phyloP scores from a whole-genome alignment of 2,888 invertebrate genomes.

The Parnassius glacialis region DNA sequence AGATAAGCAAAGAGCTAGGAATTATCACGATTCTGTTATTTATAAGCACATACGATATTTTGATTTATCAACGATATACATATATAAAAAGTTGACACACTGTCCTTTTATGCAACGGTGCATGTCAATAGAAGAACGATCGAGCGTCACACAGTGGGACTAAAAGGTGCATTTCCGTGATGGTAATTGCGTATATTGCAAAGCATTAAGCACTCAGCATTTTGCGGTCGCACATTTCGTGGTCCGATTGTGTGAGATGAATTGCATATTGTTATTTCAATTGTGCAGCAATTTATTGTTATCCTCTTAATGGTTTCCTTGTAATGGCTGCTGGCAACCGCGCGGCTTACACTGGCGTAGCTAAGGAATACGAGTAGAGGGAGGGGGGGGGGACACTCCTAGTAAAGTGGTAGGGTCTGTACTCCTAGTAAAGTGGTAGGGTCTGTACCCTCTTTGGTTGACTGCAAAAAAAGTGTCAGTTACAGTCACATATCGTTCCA shows the following conservation, averaged over 20 bases:
- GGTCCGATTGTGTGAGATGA: slow-evolving; percentile 24
- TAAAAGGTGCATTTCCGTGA: slow-evolving; percentile 50
- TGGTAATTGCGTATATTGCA: slow-evolving; percentile 32
- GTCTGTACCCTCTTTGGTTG: no score
- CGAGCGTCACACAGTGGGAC: slow-evolving; percentile 21
- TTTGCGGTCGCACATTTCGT: slow-evolving; percentile 31
- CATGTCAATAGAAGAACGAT: slow-evolving; percentile 39
- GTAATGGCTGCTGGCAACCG: neutral
- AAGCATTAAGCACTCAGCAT: slow-evolving; percentile 31
- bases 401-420: no score
- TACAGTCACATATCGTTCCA: no score
- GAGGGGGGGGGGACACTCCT: no score
- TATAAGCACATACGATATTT: neutral
- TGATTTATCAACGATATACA: slow-evolving; percentile 2
- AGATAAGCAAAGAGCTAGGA: no score
- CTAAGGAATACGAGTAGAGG: no score
- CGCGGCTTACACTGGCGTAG: no score
- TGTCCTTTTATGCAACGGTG: slow-evolving; percentile 49
- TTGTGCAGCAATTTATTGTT: slow-evolving; percentile 8
- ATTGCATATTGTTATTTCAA: slow-evolving; percentile 13
- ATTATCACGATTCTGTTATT: neutral
- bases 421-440: no score
- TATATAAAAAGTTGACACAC: slow-evolving; percentile 27
- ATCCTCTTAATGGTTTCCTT: slow-evolving; percentile 1
- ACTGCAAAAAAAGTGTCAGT: no score